Evolutionary conservation across 2,888 invertebrate species (phyloP), one percentile per base, ranked within the genome.

Genomic region (Pandemis cinnamomeana): DNA sequence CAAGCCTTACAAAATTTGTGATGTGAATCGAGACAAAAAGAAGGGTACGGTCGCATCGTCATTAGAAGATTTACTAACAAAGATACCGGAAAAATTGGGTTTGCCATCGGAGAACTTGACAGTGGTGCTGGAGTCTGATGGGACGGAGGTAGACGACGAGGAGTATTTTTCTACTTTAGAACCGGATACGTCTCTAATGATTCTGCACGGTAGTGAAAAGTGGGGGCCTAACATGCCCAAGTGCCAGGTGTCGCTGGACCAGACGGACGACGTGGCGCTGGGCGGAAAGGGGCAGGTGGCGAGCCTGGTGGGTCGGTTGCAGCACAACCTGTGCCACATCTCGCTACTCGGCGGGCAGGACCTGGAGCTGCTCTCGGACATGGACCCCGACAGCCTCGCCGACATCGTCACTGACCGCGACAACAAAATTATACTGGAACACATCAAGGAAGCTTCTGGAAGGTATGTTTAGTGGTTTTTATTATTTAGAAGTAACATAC

Each of bases 71-170:
- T 95, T 98, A 84, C 95, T 96, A 80, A 91, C 95, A 77, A 96
- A 97, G 93, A 96, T 97, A 71, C 95, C 96, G 68, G 96, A 96
- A 83, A 97, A 97, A 89, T 95, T 98, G 79, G 95, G 95, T 41
- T 87, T 96, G 77, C 96, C 96, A 41, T 90, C 95, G 71, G 94
- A 95, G 78, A 95, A 96, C 79, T 93, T 98, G 75, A 97, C 97
- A 71, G 97, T 98, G 75, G 98, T 98, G 55, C 93, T 99, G 80
- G 99, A 99, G 88, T 96, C 96, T 67, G 99, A 99, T 92, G 99
- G 99, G 48, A 99, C 99, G 0, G 98, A 99, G 94, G 97, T 99
- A 67, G 98, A 99, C 83, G 98, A 99, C 85, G 98, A 99, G 88
- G 98, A 98, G 87, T 99, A 98, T 90, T 99, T 99, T 89, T 97